These are phyloP conservation scores for Elmis aenea DNA, from an alignment of 2,888 invertebrate species.

Conservation along the genomic window DNA sequence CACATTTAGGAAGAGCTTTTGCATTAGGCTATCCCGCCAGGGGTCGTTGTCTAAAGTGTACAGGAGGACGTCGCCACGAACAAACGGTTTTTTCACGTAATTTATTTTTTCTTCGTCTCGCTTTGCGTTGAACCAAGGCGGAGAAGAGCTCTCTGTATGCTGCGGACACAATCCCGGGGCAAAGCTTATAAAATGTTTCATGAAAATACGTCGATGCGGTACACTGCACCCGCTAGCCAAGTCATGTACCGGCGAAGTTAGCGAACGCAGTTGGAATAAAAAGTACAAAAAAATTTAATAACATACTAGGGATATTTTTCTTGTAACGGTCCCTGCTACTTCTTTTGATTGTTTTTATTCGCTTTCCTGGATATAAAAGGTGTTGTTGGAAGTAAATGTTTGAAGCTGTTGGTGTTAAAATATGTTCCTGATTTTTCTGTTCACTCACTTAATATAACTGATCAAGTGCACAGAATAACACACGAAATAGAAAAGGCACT, in stretches of 20 bases:
- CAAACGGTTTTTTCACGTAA: no score
- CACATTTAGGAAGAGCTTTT: slow-evolving; percentile 2
- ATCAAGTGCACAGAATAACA: no score
- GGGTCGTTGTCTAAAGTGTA: slow-evolving; percentile 4
- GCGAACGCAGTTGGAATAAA: slow-evolving; percentile 13
- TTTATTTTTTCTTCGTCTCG: no score
- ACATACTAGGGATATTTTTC: slow-evolving; percentile 5
- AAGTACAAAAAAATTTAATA: slow-evolving; percentile 5
- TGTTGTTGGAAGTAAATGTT: slow-evolving; percentile 1
- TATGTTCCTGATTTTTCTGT: no score
- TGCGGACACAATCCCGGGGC: no score
- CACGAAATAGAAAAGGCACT: no score
- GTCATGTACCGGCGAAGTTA: slow-evolving; percentile 16
- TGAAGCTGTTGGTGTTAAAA: neutral
- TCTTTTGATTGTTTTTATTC: slow-evolving; percentile 1
- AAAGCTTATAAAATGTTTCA: no score
- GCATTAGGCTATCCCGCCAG: slow-evolving; percentile 4
- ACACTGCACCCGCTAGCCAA: slow-evolving; percentile 12
- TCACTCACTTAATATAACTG: no score
- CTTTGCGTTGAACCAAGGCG: no score
- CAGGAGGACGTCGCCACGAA: no score
- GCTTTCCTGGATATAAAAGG: neutral
- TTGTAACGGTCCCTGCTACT: slow-evolving; percentile 1
- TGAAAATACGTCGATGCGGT: slow-evolving; percentile 11
- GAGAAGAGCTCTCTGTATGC: no score